Evolutionary conservation across 2,113 vertebrate species (phyloP), one percentile per base, ranked within the genome.

Genomic region (Canis aureus): DNA sequence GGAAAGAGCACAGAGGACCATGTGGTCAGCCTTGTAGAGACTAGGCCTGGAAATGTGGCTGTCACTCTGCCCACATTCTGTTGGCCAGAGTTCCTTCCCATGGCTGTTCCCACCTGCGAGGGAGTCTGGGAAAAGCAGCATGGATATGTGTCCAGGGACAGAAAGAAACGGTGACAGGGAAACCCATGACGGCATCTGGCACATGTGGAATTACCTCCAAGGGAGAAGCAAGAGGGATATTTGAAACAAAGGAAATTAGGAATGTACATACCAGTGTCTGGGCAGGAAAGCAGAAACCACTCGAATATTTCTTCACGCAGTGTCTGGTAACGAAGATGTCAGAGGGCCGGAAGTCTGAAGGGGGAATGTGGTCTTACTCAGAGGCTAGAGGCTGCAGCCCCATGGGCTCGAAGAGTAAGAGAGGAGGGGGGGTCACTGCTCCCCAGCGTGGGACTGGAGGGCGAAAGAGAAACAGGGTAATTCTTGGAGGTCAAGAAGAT

Each of bases 121-220:
- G 59, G 15, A 25, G 12, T 6, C 84, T 53, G 78, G 53, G 64
- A 43, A 67, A 60, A 22, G 11, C 7, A 0, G 22, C 55, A 15
- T 38, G 16, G n/a, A 23, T 1, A 1, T 1, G 1, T 59, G 43
- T 64, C 66, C 43, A 13, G 11, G 57, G 43, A 43, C 74, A 12
- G 32, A 27, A 64, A 80, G 17, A 2, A 19, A 19, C 4, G 0
- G 43, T 71, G 73, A 9, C 3, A 25, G 38, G 57, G 51, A 19
- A 17, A 12, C 35, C 35, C 49, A 1, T 0, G 0, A 2, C 0
- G 15, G 62, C 8, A 0, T 67, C 84, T 86, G 78, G 51, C 62
- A 19, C 29, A 0, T 1, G 17, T 0, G 0, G 84, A 32, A 32
- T 43, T 38, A 5, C 25, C 66, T 12, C 38, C 5, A 13, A 0